Evolutionary conservation across 2,888 invertebrate species (phyloP).

Genomic region (Phragmatobia fuliginosa): DNA sequence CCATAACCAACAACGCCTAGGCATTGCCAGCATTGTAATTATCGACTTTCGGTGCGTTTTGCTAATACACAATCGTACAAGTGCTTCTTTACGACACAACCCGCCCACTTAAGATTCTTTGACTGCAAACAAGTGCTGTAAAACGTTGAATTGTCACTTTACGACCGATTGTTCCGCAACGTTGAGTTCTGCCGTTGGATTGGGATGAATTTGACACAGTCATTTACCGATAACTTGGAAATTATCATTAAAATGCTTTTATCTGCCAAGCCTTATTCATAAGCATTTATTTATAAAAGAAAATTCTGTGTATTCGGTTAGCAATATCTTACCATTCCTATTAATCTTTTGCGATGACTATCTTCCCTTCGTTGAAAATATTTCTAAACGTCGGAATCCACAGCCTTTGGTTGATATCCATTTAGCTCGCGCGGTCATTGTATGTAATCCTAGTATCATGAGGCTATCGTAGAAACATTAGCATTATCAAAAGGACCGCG

Average conservation of each 20-base stretch:
- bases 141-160: conserved; percentile 65
- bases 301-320: conserved; percentile 50
- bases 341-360: conserved; percentile 64
- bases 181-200: conserved; percentile 41
- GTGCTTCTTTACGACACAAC: conserved; percentile 61
- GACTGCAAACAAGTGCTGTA: conserved; percentile 42
- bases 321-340: conserved; percentile 65
- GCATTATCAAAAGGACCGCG: conserved; percentile 84
- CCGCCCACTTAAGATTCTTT: conserved; percentile 51
- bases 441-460: conserved; percentile 77
- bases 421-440: conserved; percentile 76
- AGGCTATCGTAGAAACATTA: conserved; percentile 79
- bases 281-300: conserved; percentile 32
- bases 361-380: conserved; percentile 66
- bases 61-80: conserved; percentile 58
- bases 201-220: conserved; percentile 55
- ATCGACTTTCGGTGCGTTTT: conserved; percentile 64
- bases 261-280: conserved; percentile 19
- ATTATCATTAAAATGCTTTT: conserved; percentile 36
- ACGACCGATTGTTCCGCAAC: conserved; percentile 65
- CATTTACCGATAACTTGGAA: conserved; percentile 42
- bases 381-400: conserved; percentile 66
- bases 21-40: conserved; percentile 58
- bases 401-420: conserved; percentile 70
- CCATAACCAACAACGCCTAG: conserved; percentile 51